phyloP scores from a whole-genome alignment of 2,888 invertebrate genomes.

The Mythimna loreyi region DNA sequence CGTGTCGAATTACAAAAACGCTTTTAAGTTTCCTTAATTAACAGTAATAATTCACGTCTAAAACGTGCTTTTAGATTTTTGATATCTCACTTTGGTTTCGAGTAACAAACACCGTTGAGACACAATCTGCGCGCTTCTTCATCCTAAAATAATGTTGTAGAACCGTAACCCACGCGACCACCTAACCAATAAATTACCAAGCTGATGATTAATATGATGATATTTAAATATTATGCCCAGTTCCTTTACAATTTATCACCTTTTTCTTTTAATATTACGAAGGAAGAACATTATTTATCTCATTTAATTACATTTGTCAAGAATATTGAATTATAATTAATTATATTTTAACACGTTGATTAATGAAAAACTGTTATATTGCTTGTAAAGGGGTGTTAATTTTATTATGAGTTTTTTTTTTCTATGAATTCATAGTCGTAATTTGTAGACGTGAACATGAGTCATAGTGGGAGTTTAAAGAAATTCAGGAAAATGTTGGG shows the following conservation, averaged over 20 bases:
- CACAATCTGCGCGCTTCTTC: constrained; percentile 24
- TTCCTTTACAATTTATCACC: constrained; percentile 32
- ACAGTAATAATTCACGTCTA: constrained; percentile 13
- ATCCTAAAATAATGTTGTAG: constrained; percentile 41
- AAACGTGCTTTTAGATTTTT: constrained; percentile 22
- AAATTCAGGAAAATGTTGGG: constrained; percentile 64
- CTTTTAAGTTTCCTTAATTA: constrained; percentile 33
- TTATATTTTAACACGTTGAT: constrained; percentile 13
- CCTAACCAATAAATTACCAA: constrained; percentile 44
- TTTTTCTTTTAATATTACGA: constrained; percentile 30
- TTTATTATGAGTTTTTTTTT: constrained; percentile 33
- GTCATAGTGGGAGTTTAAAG: constrained; percentile 52
- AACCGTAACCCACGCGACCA: constrained; percentile 30
- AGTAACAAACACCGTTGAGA: constrained; percentile 38
- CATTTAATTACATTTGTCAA: constrained; percentile 28
- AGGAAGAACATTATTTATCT: constrained; percentile 25
- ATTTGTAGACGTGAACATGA: constrained; percentile 49
- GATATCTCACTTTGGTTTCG: constrained; percentile 23
- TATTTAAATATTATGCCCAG: constrained; percentile 34
- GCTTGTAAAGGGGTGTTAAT: constrained; percentile 21
- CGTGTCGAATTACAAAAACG: background rate
- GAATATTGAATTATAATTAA: constrained; percentile 27
- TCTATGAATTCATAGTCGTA: constrained; percentile 35
- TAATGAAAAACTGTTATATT: constrained; percentile 22
- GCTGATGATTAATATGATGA: constrained; percentile 46